These are phyloP conservation scores for Mastomys natalensis DNA, from an alignment of 2,113 vertebrate species.

Conservation along the genomic window DNA sequence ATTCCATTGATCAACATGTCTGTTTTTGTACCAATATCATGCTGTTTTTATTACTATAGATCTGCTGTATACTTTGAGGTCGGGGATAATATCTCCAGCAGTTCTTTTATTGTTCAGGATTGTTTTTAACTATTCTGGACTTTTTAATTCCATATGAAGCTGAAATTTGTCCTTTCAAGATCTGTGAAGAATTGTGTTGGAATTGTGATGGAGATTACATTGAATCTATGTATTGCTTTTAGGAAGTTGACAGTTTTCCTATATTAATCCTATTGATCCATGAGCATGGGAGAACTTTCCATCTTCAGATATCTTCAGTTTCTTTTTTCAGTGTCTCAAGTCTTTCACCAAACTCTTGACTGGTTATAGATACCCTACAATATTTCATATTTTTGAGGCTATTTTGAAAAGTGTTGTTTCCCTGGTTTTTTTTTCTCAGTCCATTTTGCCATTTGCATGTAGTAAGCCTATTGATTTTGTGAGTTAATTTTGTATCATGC, in stretches of 20 bases:
- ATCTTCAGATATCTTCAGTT: neutral
- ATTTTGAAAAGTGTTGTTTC: neutral
- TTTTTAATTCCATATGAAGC: neutral
- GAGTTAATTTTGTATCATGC: neutral
- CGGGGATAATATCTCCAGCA: neutral
- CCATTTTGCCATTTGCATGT: neutral
- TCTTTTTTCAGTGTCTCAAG: neutral
- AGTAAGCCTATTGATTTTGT: neutral
- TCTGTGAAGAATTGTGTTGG: neutral
- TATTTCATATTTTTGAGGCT: neutral
- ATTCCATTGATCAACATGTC: neutral
- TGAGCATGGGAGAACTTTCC: neutral
- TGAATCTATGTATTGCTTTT: neutral
- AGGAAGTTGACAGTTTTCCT: neutral
- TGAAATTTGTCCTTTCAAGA: neutral
- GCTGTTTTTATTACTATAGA: neutral
- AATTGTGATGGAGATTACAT: neutral
- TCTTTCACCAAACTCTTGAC: neutral
- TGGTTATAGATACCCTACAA: neutral
- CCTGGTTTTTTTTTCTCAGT: neutral
- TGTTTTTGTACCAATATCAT: neutral
- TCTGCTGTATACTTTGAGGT: neutral
- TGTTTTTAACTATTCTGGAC: neutral
- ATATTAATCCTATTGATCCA: neutral
- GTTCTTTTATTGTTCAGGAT: neutral